Percentiles rank a stretch among this genome's conserved stretches.
These are phyloP conservation scores for Urocynchramus pylzowi DNA, from an alignment of 2,113 vertebrate species.

Conservation along the genomic window DNA sequence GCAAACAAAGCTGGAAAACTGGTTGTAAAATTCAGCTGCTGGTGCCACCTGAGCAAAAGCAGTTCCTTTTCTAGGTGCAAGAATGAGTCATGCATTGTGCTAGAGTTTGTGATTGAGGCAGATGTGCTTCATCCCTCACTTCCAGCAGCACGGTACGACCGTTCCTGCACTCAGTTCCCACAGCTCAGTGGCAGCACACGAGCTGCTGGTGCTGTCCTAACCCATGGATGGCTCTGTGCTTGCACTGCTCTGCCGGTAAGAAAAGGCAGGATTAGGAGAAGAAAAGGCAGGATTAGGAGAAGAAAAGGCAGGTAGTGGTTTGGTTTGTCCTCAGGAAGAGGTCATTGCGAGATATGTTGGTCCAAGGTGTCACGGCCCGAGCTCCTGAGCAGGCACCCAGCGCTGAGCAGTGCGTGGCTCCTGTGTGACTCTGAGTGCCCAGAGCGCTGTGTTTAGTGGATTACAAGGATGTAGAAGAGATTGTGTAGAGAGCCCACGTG, in stretches of 20 bases:
- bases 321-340: neutral
- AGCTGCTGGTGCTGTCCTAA: neutral
- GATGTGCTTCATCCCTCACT: neutral
- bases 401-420: fast-evolving
- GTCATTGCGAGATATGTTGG: fast-evolving
- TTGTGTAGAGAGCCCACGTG: fast-evolving
- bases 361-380: neutral
- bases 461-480: neutral
- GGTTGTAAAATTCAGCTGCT: neutral
- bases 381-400: neutral
- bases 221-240: neutral
- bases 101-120: neutral
- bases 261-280: too few relatives aligned
- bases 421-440: neutral
- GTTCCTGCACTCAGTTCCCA: neutral
- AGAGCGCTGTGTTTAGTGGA: neutral
- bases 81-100: neutral
- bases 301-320: neutral
- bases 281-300: neutral
- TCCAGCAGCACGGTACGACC: fast-evolving
- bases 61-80: neutral
- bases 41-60: neutral
- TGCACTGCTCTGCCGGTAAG: neutral
- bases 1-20: neutral
- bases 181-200: fast-evolving